Percentiles rank a stretch among this genome's conserved stretches.
Evolutionary conservation across 2,888 invertebrate genomes (phyloP).

Genomic region (Thecocarcelia acutangulata): DNA sequence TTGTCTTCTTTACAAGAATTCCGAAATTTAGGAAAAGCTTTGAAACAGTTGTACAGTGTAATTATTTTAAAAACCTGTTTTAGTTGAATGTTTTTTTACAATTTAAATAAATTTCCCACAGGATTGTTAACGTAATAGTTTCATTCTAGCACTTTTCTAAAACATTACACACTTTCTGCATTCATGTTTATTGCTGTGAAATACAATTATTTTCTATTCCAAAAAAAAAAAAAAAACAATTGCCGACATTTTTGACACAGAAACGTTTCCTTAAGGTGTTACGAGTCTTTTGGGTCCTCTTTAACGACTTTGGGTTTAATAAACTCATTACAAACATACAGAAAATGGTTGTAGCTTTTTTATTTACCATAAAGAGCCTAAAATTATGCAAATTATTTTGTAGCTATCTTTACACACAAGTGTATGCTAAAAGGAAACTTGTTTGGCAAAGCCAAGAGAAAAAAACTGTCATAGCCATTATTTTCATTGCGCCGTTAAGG

Average conservation of each 20-base stretch:
- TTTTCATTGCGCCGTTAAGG: slow-evolving; percentile 47
- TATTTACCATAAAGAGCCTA: slow-evolving; percentile 53
- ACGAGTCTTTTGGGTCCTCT: slow-evolving; percentile 57
- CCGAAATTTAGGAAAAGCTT: no score
- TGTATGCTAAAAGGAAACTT: slow-evolving; percentile 58
- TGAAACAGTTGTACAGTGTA: no score
- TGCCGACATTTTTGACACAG: slow-evolving; percentile 57
- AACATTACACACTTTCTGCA: slow-evolving; percentile 5
- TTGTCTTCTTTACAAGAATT: no score
- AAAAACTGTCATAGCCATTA: slow-evolving; percentile 63
- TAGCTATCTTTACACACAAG: slow-evolving; percentile 53
- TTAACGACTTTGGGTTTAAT: slow-evolving; percentile 46
- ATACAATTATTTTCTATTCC: slow-evolving; percentile 54
- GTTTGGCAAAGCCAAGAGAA: slow-evolving; percentile 13
- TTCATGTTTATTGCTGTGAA: slow-evolving; percentile 52
- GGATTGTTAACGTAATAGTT: slow-evolving; percentile 21
- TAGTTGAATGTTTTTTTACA: neutral
- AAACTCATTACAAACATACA: slow-evolving; percentile 8
- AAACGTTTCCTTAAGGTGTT: slow-evolving; percentile 37
- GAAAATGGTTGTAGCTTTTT: slow-evolving; percentile 24
- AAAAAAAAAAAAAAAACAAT: no score
- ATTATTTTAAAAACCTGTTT: no score
- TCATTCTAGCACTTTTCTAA: slow-evolving; percentile 23
- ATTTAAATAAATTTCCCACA: slow-evolving; percentile 64
- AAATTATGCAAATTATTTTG: slow-evolving; percentile 67